Evolutionary conservation across 2,888 invertebrate genomes (phyloP).

Genomic region (Peribatodes rhomboidaria): DNA sequence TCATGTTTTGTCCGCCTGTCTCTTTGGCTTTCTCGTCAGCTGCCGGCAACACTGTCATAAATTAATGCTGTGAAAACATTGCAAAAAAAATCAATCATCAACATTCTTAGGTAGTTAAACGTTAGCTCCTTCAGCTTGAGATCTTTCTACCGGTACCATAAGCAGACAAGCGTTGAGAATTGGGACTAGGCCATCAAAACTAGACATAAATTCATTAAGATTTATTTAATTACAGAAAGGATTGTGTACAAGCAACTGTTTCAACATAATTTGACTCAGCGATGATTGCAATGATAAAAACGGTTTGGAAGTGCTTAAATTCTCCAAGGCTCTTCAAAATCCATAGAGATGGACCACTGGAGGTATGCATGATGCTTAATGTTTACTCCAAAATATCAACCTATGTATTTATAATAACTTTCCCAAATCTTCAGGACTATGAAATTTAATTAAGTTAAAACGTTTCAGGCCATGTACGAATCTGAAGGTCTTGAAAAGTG

Average conservation of each 20-base stretch:
- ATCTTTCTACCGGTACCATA: too few relatives aligned
- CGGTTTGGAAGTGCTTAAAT: conserved; percentile 88
- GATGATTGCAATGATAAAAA: conserved; percentile 69
- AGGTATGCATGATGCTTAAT: conserved; percentile 59
- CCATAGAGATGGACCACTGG: conserved; percentile 87
- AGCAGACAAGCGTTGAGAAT: not conserved
- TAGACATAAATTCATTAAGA: too few relatives aligned
- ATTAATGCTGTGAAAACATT: too few relatives aligned
- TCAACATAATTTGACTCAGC: not conserved
- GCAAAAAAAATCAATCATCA: too few relatives aligned
- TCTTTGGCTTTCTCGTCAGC: too few relatives aligned
- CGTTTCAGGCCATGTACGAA: conserved; percentile 85
- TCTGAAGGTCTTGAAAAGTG: conserved; percentile 90
- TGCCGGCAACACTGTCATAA: too few relatives aligned
- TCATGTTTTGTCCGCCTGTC: too few relatives aligned
- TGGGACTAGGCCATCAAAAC: too few relatives aligned
- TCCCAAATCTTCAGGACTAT: not conserved
- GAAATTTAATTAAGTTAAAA: conserved; percentile 2
- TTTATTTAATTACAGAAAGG: not conserved
- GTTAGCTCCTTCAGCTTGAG: too few relatives aligned
- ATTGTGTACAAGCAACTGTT: not conserved
- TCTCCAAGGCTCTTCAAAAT: conserved; percentile 91
- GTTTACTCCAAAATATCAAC: not conserved
- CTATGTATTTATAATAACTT: not conserved
- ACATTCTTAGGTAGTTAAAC: too few relatives aligned